phyloP scores from a whole-genome alignment of 2,113 vertebrate genomes.

The Mungos mungo region DNA sequence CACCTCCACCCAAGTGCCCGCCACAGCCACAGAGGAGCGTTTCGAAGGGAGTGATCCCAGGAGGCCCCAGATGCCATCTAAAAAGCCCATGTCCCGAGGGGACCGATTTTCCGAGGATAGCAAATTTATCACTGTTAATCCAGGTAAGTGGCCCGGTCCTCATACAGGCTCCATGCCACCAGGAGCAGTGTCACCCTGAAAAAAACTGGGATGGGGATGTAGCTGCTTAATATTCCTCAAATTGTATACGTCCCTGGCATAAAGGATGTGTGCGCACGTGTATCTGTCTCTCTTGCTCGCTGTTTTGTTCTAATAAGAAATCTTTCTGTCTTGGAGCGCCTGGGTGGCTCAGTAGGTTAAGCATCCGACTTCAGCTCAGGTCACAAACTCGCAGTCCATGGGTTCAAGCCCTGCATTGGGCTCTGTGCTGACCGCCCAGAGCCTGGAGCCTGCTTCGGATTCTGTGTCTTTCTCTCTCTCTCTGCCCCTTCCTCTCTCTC shows the following conservation, averaged over 20 bases:
- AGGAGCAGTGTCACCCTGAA: accelerated
- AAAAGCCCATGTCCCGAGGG: constrained; percentile 75
- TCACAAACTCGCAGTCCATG: too few species aligned
- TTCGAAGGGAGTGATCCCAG: constrained; percentile 77
- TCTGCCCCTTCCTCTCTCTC: too few species aligned
- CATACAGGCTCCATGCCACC: accelerated
- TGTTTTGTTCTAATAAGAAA: not conserved
- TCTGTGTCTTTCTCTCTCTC: too few species aligned
- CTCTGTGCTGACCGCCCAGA: too few species aligned
- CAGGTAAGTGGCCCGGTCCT: constrained; percentile 86
- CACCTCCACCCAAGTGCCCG: constrained; percentile 87
- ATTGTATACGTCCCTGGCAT: accelerated
- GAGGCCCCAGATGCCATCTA: constrained; percentile 77
- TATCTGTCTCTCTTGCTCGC: not conserved
- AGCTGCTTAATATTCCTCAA: not conserved
- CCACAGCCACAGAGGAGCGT: constrained; percentile 84
- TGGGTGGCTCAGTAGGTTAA: too few species aligned
- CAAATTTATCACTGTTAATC: constrained; percentile 90
- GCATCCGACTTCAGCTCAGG: too few species aligned
- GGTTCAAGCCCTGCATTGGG: too few species aligned
- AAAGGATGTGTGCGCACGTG: too few species aligned
- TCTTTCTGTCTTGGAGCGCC: not conserved
- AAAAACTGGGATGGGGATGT: accelerated
- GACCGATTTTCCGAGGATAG: constrained; percentile 83
- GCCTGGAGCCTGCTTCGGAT: too few species aligned